Conservation (phyloP, 2,113 vertebrate genomes). For the Syngnathoides biaculeatus region DNA sequence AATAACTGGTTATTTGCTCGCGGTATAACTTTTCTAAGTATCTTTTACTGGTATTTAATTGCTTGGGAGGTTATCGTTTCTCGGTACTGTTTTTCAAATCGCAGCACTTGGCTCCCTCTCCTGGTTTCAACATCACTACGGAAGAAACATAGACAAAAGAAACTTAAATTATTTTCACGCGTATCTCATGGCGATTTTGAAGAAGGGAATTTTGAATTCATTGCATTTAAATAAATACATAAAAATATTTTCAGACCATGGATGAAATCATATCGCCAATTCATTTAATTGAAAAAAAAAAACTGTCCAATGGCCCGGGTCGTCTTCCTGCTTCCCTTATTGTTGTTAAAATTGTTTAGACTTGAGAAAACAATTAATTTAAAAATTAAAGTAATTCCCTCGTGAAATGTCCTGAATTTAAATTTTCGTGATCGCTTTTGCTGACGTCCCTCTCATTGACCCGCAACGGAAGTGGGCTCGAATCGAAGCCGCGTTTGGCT, state of each 20-base stretch:
- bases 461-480: slow-evolving; percentile 12
- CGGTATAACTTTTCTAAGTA: neutral
- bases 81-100: slow-evolving; percentile 31
- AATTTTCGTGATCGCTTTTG: neutral
- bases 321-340: neutral
- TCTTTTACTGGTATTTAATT: neutral
- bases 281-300: neutral
- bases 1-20: too few relatives aligned
- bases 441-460: neutral
- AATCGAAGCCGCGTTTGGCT: slow-evolving; percentile 15
- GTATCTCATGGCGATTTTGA: neutral
- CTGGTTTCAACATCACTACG: slow-evolving; percentile 49
- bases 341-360: neutral
- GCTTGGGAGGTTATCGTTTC: neutral
- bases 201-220: neutral
- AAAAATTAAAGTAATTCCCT: neutral
- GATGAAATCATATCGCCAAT: neutral
- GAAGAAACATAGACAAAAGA: neutral
- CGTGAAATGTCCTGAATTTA: neutral
- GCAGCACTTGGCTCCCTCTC: slow-evolving; percentile 73
- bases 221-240: neutral
- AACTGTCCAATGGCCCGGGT: neutral
- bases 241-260: neutral
- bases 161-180: neutral
- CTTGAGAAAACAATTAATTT: neutral